Conservation (phyloP, 2,888 invertebrate species). For the Trichogramma dendrolimi region DNA sequence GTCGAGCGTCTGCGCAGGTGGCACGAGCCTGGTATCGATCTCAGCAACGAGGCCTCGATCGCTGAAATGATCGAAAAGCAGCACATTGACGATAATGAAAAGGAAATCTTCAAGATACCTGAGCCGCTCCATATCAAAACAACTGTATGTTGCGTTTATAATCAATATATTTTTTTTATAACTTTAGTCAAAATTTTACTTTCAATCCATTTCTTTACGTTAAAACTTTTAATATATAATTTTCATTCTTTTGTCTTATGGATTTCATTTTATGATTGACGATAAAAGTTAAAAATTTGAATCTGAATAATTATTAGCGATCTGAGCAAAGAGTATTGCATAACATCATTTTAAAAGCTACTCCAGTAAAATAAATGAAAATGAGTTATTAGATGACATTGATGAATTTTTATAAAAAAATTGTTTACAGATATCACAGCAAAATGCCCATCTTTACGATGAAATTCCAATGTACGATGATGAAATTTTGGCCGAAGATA, state of each 20-base stretch:
- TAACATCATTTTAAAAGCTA: no score
- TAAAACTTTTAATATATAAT: not conserved
- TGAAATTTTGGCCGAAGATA: slow-evolving; percentile 35
- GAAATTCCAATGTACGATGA: slow-evolving; percentile 21
- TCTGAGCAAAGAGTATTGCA: no score
- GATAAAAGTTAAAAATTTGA: no score
- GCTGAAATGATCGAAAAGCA: slow-evolving; percentile 25
- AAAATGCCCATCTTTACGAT: slow-evolving; percentile 13
- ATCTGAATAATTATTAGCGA: no score
- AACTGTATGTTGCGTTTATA: not conserved
- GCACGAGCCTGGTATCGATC: slow-evolving; percentile 37
- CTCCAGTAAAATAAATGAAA: no score
- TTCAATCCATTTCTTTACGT: no score
- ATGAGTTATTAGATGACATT: no score
- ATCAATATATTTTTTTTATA: not conserved
- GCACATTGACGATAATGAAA: slow-evolving; percentile 22
- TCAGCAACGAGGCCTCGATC: slow-evolving; percentile 28
- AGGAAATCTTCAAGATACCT: slow-evolving; percentile 18
- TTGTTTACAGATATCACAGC: not conserved
- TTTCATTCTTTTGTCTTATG: not conserved
- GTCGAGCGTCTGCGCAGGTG: slow-evolving; percentile 37
- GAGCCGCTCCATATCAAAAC: slow-evolving; percentile 7
- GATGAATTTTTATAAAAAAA: not conserved
- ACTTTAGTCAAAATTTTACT: no score
- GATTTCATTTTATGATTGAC: no score